Percentiles rank a stretch among this genome's conserved stretches.
These are phyloP conservation scores for Cephus sareptanus DNA, from an alignment of 2,888 invertebrate genomes.

Conservation along the genomic window DNA sequence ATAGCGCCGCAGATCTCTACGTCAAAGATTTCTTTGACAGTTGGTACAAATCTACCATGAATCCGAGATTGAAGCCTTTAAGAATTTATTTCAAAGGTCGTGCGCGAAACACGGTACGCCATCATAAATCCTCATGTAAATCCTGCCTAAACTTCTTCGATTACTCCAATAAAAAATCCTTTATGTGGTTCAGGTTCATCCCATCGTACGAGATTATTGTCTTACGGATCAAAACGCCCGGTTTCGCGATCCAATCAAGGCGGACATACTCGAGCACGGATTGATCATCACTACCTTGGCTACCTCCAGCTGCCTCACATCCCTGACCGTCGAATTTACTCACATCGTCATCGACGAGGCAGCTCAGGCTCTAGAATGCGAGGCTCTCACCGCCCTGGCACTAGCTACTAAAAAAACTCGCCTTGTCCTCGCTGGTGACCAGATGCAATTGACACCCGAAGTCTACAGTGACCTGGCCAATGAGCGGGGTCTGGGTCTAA, in stretches of 20 bases:
- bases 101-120: constrained; percentile 82
- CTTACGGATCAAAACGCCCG: constrained; percentile 72
- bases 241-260: constrained; percentile 77
- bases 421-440: constrained; percentile 86
- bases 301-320: constrained; percentile 80
- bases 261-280: constrained; percentile 75
- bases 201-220: constrained; percentile 73
- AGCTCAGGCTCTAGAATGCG: constrained; percentile 88
- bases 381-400: constrained; percentile 83
- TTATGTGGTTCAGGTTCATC: constrained; percentile 45
- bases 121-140: constrained; percentile 42
- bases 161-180: background rate
- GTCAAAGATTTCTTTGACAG: constrained; percentile 86
- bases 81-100: constrained; percentile 84
- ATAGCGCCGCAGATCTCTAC: constrained; percentile 87
- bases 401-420: constrained; percentile 78
- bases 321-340: constrained; percentile 77
- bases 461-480: constrained; percentile 80
- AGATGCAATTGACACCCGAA: constrained; percentile 87
- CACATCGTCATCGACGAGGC: constrained; percentile 90
- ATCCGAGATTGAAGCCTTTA: constrained; percentile 73
- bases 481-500: constrained; percentile 77
- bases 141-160: background rate
- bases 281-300: constrained; percentile 84
- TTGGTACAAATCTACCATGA: constrained; percentile 76